A percentile compares a stretch with the other conserved stretches of the same genome.
Evolutionary conservation across 2,113 vertebrate species (phyloP).

Genomic region (Sylvilagus bachmani): DNA sequence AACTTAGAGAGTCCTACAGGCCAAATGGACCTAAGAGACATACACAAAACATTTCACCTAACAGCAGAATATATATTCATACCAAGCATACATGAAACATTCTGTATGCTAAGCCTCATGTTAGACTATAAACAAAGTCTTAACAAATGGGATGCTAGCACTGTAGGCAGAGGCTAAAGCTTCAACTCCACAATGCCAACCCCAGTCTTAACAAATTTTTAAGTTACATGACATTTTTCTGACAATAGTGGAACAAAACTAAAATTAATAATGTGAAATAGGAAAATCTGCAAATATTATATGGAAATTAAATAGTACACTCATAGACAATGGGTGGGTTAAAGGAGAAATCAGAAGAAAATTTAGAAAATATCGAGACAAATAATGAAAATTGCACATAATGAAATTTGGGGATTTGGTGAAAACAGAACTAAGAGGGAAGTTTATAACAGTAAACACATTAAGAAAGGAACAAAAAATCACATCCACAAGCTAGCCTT

Average conservation of each 20-base stretch:
- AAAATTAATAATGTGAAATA: neutral
- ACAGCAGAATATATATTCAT: neutral
- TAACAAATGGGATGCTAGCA: neutral
- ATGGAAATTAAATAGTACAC: neutral
- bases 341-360: neutral
- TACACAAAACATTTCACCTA: neutral
- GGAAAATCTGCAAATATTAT: neutral
- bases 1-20: neutral
- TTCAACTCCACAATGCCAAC: too few relatives aligned
- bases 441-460: neutral
- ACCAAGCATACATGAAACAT: neutral
- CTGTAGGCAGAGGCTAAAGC: too few relatives aligned
- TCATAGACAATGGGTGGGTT: neutral
- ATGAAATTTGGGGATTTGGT: neutral
- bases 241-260: conserved; percentile 14
- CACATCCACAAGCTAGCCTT: neutral
- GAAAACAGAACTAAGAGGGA: neutral
- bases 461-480: neutral
- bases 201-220: neutral
- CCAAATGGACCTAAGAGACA: neutral
- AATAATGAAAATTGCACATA: neutral
- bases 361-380: neutral
- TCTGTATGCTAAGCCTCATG: neutral
- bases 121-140: neutral
- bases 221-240: neutral